Conservation (phyloP, 2,797 vertebrate genomes). For the Ispidina lecontei region DNA sequence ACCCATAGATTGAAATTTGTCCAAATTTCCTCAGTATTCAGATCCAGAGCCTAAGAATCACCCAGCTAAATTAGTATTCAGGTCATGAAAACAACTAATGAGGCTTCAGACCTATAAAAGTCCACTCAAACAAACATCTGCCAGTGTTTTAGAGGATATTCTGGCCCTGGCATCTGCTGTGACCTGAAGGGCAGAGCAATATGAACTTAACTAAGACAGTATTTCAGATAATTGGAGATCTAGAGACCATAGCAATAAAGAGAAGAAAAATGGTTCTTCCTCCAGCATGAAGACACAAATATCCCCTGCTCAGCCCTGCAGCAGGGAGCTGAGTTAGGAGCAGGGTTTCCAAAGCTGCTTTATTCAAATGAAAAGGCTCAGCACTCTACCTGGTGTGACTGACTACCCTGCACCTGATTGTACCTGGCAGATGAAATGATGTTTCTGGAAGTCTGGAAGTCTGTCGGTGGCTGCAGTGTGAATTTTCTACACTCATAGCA, state of each 20-base stretch:
- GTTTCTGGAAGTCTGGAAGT: background rate
- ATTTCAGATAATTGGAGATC: slow-evolving; percentile 40
- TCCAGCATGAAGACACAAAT: background rate
- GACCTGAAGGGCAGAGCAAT: slow-evolving; percentile 56
- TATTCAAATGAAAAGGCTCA: background rate
- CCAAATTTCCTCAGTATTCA: slow-evolving; percentile 6
- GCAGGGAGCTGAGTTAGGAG: background rate
- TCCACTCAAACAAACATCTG: slow-evolving; percentile 67
- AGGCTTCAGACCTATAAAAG: slow-evolving; percentile 69
- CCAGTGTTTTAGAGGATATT: slow-evolving; percentile 48
- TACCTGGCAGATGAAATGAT: background rate
- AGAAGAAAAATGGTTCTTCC: slow-evolving; percentile 4
- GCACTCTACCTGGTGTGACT: background rate
- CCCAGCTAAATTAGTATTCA: slow-evolving; percentile 52
- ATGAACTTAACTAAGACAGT: slow-evolving; percentile 27
- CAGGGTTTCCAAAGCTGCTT: background rate
- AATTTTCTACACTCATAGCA: background rate
- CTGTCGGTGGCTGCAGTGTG: background rate
- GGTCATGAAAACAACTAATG: slow-evolving; percentile 64
- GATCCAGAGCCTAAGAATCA: background rate
- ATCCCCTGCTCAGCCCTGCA: background rate
- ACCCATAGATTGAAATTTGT: background rate
- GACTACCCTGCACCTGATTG: background rate
- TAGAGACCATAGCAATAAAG: background rate
- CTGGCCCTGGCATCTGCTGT: slow-evolving; percentile 31